Conservation (phyloP, 2,797 vertebrate species). For the Myripristis jacobus region DNA sequence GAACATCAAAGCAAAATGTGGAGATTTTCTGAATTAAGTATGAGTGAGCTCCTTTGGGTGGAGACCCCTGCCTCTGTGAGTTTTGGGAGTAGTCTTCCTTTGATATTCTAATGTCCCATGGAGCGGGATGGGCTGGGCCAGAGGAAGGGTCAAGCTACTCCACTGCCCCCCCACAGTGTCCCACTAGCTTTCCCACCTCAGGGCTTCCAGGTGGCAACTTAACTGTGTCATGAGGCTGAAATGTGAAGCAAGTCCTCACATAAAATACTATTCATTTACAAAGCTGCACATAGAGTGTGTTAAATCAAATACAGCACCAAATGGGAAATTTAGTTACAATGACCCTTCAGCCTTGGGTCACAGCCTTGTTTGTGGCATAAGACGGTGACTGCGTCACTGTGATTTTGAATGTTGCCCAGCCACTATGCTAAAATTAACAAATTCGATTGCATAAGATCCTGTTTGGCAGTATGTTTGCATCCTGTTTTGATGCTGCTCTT, state of each 20-base stretch:
- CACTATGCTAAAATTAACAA: conserved; percentile 56
- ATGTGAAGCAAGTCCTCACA: neutral
- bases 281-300: neutral
- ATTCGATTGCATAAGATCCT: conserved; percentile 60
- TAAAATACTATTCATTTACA: too few relatives aligned
- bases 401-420: conserved; percentile 43
- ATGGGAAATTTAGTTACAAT: conserved; percentile 3
- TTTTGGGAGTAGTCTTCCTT: conserved; percentile 66
- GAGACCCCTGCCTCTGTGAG: conserved; percentile 70
- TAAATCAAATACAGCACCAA: conserved; percentile 3
- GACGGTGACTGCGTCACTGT: conserved; percentile 39
- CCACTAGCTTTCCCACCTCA: conserved; percentile 37
- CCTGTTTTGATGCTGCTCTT: conserved; percentile 57
- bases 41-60: conserved; percentile 55
- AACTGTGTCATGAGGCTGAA: conserved; percentile 14
- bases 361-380: conserved; percentile 23
- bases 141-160: conserved; percentile 42
- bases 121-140: conserved; percentile 60
- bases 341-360: conserved; percentile 5
- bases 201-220: conserved; percentile 30
- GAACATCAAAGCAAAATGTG: conserved; percentile 66
- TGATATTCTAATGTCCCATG: conserved; percentile 73
- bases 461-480: conserved; percentile 57
- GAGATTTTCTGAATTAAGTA: conserved; percentile 54
- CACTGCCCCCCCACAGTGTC: conserved; percentile 32